A percentile compares a stretch with the other conserved stretches of the same genome.
Evolutionary conservation across 2,797 vertebrate genomes (phyloP).

Genomic region (Discoglossus pictus): DNA sequence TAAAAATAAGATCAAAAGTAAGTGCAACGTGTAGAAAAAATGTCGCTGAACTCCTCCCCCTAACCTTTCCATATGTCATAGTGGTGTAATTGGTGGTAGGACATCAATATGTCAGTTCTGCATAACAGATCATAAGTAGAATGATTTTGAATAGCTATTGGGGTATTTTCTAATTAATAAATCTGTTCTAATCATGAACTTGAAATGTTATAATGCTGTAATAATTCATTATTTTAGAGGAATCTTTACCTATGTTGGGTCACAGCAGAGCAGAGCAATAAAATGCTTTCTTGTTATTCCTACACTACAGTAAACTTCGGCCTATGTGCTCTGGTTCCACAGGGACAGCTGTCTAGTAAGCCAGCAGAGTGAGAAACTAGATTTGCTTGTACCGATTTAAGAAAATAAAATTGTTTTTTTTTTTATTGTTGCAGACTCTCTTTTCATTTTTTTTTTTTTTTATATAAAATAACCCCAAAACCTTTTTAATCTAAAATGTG

Average conservation of each 20-base stretch:
- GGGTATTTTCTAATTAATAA: slow-evolving; percentile 31
- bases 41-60: too few relatives aligned
- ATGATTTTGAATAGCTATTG: neutral
- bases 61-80: too few relatives aligned
- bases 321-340: slow-evolving; percentile 18
- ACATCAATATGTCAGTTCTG: too few relatives aligned
- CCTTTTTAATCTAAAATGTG: too few relatives aligned
- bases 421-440: too few relatives aligned
- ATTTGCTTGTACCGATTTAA: neutral
- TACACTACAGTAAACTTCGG: slow-evolving; percentile 28
- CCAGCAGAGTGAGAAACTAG: neutral
- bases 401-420: too few relatives aligned
- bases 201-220: slow-evolving; percentile 26
- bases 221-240: slow-evolving; percentile 31
- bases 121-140: too few relatives aligned
- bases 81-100: too few relatives aligned
- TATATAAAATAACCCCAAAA: too few relatives aligned
- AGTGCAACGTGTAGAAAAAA: too few relatives aligned
- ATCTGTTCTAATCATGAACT: slow-evolving; percentile 26
- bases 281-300: slow-evolving; percentile 34
- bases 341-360: slow-evolving; percentile 10
- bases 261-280: slow-evolving; percentile 43
- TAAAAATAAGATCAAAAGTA: too few relatives aligned
- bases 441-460: too few relatives aligned
- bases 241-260: slow-evolving; percentile 16